Conservation (phyloP, 2,888 invertebrate species). For the Agriopis marginaria region DNA sequence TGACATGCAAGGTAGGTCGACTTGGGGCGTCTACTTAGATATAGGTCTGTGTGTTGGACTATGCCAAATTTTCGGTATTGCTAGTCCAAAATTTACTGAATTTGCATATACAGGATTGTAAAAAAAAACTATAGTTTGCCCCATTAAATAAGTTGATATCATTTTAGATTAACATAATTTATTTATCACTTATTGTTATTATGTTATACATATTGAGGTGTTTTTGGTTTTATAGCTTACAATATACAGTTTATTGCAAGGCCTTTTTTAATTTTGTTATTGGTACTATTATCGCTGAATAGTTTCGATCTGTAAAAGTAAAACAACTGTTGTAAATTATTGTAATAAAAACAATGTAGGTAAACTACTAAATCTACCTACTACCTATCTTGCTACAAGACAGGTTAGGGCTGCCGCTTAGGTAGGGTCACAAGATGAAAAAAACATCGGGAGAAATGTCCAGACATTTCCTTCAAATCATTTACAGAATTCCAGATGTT, state of each 20-base stretch:
- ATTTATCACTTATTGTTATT: constrained; percentile 16
- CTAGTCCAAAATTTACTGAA: neutral
- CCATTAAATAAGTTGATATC: neutral
- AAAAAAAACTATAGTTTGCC: no score
- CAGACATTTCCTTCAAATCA: no score
- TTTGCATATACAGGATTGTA: neutral
- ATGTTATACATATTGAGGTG: constrained; percentile 10
- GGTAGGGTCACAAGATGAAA: no score
- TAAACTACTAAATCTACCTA: no score
- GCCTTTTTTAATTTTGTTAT: constrained; percentile 53
- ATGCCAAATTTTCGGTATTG: no score
- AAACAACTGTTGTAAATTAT: constrained; percentile 2
- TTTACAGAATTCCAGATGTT: no score
- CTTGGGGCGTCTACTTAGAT: no score
- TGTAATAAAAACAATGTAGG: neutral
- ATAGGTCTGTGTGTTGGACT: no score
- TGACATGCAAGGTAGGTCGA: no score
- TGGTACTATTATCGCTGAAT: constrained; percentile 64
- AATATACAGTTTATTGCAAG: constrained; percentile 13
- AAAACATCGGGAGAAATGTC: no score
- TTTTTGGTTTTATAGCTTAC: constrained; percentile 21
- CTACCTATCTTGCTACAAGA: no score
- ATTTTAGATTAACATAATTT: constrained; percentile 4
- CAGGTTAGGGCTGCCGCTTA: no score
- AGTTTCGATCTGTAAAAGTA: constrained; percentile 54